Base-by-base conservation (phyloP, 2,113 vertebrate species). In the Ploceus nigricollis region DNA sequence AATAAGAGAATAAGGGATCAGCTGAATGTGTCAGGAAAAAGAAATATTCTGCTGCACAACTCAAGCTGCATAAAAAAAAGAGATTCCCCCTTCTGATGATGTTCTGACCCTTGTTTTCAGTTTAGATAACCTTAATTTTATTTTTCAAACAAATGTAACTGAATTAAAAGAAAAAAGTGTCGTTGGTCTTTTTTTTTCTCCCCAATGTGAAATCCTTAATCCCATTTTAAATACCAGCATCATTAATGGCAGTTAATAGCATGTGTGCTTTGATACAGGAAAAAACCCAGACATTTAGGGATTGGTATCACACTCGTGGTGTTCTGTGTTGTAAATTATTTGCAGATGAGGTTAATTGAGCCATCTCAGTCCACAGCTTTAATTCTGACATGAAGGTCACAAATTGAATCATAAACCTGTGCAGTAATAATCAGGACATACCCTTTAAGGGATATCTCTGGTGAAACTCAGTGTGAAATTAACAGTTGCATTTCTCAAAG, bases 341-440 rank as follows among this genome's bases (percentile, higher is more conserved):
- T 97, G 91, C 83, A 89, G 85, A 77, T 90, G 61, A 82, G 73
- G 87, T 85, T 96, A 96, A 96, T 89, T 93, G 91, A 93, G 66
- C 48, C 80, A 87, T 76, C 88, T 87, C 72, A 57, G 72, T 92
- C 31, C 31, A 19, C 48, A 42, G 83, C 65, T 82, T 97, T 87
- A 87, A 30, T 96, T 95, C 85, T 47, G 50, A 75, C 73, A 30
- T 13, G 60, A 39, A 71, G 82, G 81, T 83, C 94, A 90, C 86
- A 95, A 92, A 94, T 24, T 90, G 75, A 85, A 81, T 87, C 57
- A 50, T 37, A 85, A 96, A 72, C 35, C n/a, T 25, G 2, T 45
- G 60, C 54, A 89, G 75, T 27, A 64, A 68, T 85, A 86, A 93
- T 94, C 71, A 94, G 63, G 51, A 48, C 8, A 7, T 47, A 71